Evolutionary conservation across 2,888 invertebrate genomes (phyloP), one percentile per base, ranked within the genome.

Genomic region (Tetramorium bicarinatum): DNA sequence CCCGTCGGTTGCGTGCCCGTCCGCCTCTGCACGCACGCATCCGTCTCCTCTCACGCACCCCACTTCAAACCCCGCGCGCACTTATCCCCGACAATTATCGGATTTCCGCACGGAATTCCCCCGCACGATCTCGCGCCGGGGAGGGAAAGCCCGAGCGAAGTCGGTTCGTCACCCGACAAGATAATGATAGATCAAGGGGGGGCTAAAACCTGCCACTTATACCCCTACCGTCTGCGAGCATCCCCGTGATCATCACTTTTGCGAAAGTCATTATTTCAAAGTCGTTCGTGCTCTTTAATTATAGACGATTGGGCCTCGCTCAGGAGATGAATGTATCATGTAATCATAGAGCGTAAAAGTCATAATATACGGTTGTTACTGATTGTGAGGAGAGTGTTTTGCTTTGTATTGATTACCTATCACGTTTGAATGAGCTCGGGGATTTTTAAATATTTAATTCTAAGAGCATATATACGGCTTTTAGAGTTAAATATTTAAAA

Each of bases 31-130:
- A 79, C 87, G 88, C 89, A 88, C 85, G 77, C 87, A 82, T 87
- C 67, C 81, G 83, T 84, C 83, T 85, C 85, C 81, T 79, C 88
- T 79, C 88, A 84, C 87, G 89, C 91, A 89, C 85, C 85, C 87
- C 80, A 49, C 75, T 84, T 4, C 29, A 2, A n/a, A n/a, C n/a
- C 25, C 2, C 29, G 2, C 82, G 85, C 76, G 44, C 82, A 71
- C 86, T 87, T 87, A 83, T 82, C 85, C 86, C 81, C 83, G 84
- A 80, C 90, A 92, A 92, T 93, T 93, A 93, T 91, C 91, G 90
- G 87, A 91, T 92, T 92, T 89, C 89, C 88, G 87, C 84, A 79
- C 84, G 82, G 54, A 87, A 86, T 85, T 86, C 82, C 21, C 85
- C 61, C 64, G 83, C 69, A 80, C 69, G 41, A 61, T 56, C 9